These are phyloP conservation scores for Poeciliopsis turneri DNA, from an alignment of 2,797 vertebrate genomes.

Conservation along the genomic window DNA sequence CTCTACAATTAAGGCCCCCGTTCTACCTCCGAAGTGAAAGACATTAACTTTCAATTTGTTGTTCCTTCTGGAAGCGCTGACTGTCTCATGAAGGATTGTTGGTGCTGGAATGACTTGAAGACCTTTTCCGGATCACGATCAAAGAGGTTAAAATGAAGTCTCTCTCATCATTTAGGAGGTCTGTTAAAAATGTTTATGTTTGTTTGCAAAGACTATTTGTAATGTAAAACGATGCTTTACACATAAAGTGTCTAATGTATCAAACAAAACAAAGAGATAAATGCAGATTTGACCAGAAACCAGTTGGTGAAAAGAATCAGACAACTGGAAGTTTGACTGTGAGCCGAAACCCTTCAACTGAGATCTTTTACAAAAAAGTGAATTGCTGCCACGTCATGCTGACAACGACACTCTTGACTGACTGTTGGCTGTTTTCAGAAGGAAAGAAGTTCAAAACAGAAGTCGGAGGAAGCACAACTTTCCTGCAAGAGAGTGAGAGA, in stretches of 20 bases:
- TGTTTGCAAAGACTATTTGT: not conserved
- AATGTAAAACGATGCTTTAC: not conserved
- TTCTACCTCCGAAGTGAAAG: constrained; percentile 10
- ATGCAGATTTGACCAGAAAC: not conserved
- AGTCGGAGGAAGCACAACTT: too few species aligned
- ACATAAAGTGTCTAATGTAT: not conserved
- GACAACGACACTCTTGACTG: not conserved
- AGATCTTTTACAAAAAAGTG: not conserved
- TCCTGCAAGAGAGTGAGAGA: not conserved
- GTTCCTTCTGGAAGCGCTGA: constrained; percentile 45
- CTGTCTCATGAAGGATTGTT: constrained; percentile 41
- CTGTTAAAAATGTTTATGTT: not conserved
- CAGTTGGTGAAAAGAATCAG: not conserved
- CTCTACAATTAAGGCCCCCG: constrained; percentile 19
- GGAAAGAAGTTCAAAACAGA: too few species aligned
- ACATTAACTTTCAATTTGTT: constrained; percentile 48
- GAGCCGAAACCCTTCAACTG: not conserved
- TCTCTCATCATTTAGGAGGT: not conserved
- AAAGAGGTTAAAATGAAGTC: not conserved
- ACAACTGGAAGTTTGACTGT: not conserved
- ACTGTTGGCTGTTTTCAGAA: not conserved
- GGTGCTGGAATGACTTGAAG: constrained; percentile 2
- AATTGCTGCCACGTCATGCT: not conserved
- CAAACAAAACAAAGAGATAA: not conserved
- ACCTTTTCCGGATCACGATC: constrained; percentile 8